These are phyloP conservation scores for Acromyrmex heyeri DNA, from an alignment of 1,140 invertebrate species.

Conservation along the genomic window DNA sequence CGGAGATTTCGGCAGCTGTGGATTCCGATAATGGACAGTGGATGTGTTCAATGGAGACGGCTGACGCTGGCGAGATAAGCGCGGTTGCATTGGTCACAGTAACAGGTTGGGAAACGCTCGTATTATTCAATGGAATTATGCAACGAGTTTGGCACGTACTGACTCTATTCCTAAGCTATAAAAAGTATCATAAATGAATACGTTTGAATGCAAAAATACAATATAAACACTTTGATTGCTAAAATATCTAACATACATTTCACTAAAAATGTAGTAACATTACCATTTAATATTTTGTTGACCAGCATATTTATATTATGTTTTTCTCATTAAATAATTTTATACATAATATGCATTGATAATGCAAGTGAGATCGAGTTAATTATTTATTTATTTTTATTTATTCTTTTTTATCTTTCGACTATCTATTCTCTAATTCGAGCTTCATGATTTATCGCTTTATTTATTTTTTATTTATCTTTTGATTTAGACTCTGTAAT, in stretches of 20 bases:
- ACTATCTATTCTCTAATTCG: neutral
- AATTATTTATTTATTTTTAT: neutral
- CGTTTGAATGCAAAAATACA: neutral
- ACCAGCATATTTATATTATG: neutral
- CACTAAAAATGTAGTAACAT: neutral
- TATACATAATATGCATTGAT: neutral
- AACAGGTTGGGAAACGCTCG: conserved; percentile 75
- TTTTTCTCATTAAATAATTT: neutral
- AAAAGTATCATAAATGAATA: neutral
- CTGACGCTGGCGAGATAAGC: conserved; percentile 72
- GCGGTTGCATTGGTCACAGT: conserved; percentile 75
- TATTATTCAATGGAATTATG: neutral
- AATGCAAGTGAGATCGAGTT: neutral
- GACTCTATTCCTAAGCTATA: neutral
- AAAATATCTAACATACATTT: neutral
- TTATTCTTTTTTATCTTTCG: neutral
- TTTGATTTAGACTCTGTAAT: neutral
- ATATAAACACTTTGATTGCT: neutral
- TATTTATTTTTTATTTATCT: neutral
- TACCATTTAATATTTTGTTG: neutral
- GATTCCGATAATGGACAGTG: conserved; percentile 77
- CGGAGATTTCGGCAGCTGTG: conserved; percentile 71
- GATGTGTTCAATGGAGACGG: conserved; percentile 79
- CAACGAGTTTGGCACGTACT: neutral
- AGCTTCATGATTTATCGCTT: neutral